phyloP scores from a whole-genome alignment of 2,888 invertebrate genomes.

The Spodoptera picta region DNA sequence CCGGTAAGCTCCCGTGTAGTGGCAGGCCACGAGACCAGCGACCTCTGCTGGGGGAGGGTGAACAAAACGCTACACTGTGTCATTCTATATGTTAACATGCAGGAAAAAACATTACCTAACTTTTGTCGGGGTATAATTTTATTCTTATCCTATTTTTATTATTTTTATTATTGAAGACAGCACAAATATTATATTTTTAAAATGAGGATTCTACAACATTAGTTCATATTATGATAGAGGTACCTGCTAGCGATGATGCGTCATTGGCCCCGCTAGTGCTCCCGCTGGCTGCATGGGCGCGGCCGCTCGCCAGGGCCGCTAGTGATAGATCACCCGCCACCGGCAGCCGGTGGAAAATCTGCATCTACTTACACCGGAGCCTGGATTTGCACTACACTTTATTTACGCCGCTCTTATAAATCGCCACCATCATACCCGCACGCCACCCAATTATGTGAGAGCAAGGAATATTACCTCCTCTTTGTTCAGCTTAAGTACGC shows the following conservation, averaged over 20 bases:
- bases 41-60: neutral
- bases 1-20: slow-evolving; percentile 58
- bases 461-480: slow-evolving; percentile 41
- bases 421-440: slow-evolving; percentile 61
- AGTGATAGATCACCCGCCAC: slow-evolving; percentile 80
- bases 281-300: slow-evolving; percentile 37
- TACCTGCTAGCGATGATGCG: neutral
- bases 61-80: no score
- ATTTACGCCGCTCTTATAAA: slow-evolving; percentile 73
- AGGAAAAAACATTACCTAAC: no score
- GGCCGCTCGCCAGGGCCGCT: slow-evolving; percentile 48
- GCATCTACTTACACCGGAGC: slow-evolving; percentile 75
- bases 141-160: no score
- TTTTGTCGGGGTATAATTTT: no score
- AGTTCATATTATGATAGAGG: no score
- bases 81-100: no score
- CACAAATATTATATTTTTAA: no score
- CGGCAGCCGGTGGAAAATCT: slow-evolving; percentile 74
- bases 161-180: no score
- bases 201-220: no score
- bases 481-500: slow-evolving; percentile 22
- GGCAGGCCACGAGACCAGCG: slow-evolving; percentile 57
- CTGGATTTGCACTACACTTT: slow-evolving; percentile 76
- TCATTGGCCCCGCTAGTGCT: neutral
- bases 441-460: slow-evolving; percentile 49